Evolutionary conservation across 2,888 invertebrate species (phyloP).

Genomic region (Cactoblastis cactorum): DNA sequence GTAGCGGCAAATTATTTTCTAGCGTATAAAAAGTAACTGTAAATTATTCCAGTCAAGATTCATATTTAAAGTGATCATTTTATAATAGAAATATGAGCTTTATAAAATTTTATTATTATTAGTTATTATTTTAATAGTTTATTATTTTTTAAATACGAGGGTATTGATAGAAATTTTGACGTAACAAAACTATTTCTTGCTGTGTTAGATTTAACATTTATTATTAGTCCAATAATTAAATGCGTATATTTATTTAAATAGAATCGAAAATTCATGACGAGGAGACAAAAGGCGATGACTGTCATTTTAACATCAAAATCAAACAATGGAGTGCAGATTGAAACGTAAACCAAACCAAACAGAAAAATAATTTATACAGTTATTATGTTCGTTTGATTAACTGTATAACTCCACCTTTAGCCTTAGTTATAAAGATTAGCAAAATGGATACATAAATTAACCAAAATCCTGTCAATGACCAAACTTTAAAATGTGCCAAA

Average conservation of each 20-base stretch:
- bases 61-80: no score
- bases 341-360: neutral
- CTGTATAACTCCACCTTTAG: conserved; percentile 9
- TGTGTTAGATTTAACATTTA: no score
- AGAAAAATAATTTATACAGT: neutral
- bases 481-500: neutral
- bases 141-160: no score
- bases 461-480: neutral
- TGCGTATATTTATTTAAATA: neutral
- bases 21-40: no score
- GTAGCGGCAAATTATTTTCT: no score
- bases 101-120: no score
- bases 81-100: no score
- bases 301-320: neutral
- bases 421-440: conserved; percentile 6
- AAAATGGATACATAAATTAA: conserved; percentile 4
- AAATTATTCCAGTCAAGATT: no score
- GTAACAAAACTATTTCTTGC: no score
- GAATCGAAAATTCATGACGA: neutral
- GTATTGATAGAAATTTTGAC: no score
- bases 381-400: conserved; percentile 11
- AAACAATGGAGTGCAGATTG: conserved; percentile 9
- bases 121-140: no score
- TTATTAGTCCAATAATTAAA: neutral
- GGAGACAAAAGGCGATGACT: conserved; percentile 6